Conservation (phyloP, 2,888 invertebrate species). For the Leptarthrus brevirostris region DNA sequence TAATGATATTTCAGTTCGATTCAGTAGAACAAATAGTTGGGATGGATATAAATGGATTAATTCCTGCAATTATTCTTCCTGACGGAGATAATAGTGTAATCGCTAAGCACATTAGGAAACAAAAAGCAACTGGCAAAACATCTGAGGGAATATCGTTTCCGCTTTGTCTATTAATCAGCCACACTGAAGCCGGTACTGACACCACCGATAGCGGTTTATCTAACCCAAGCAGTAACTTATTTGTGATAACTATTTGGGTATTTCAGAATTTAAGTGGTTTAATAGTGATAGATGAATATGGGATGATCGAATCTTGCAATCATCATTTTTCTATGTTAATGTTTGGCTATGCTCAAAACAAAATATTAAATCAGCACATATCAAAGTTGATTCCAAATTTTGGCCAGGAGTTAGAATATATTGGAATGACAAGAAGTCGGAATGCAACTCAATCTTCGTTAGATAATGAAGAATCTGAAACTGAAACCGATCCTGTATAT, state of each 20-base stretch:
- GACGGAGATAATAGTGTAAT: slow-evolving; percentile 63
- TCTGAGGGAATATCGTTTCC: slow-evolving; percentile 74
- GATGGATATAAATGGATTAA: slow-evolving; percentile 68
- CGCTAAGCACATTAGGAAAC: slow-evolving; percentile 69
- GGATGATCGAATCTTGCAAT: slow-evolving; percentile 75
- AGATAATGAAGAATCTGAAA: slow-evolving; percentile 69
- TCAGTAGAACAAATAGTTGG: slow-evolving; percentile 69
- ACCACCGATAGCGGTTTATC: slow-evolving; percentile 53
- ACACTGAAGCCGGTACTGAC: slow-evolving; percentile 51
- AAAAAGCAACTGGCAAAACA: slow-evolving; percentile 75
- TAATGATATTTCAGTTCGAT: slow-evolving; percentile 71
- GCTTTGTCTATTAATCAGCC: slow-evolving; percentile 70
- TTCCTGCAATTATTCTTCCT: slow-evolving; percentile 70
- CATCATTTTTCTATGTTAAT: slow-evolving; percentile 75
- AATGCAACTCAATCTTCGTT: slow-evolving; percentile 71
- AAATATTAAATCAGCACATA: slow-evolving; percentile 71
- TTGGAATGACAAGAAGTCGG: slow-evolving; percentile 68
- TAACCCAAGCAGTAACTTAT: slow-evolving; percentile 43
- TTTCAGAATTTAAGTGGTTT: slow-evolving; percentile 76
- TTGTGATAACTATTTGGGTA: slow-evolving; percentile 67
- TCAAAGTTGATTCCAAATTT: slow-evolving; percentile 73
- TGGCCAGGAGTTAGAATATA: slow-evolving; percentile 70
- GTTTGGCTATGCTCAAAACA: slow-evolving; percentile 73
- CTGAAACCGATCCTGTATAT: slow-evolving; percentile 59
- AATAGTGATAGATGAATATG: slow-evolving; percentile 72